Base-by-base conservation (phyloP, 2,113 vertebrate genomes). In the Polypterus bichir region DNA sequence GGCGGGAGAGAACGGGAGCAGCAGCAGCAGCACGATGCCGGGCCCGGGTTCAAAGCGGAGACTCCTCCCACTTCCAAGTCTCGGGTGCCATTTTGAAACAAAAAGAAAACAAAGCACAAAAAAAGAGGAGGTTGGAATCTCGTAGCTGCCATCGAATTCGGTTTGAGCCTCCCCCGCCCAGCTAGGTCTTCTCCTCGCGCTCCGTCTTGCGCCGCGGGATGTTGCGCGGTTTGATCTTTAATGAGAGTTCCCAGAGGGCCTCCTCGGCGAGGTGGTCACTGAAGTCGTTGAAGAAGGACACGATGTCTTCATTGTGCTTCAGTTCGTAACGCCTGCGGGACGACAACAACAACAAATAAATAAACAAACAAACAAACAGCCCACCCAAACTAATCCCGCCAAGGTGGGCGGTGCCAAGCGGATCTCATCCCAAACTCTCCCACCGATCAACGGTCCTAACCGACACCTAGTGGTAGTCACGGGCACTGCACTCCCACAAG, bases 281-380 rank as follows among this genome's bases (percentile, higher is more conserved):
- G 84, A 98, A 98, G 72, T 98, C 96, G 1, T 98, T 98, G 86
- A 98, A 98, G 83, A 98, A 98, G 0, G 74, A 93, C 59, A 98
- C 88, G 3, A 98, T 96, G 78, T 98, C 96, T 0, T 98, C 96
- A 0, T 96, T 97, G 44, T 92, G 90, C 64, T 90, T 93, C 72
- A 98, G 87, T 60, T 98, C 96, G 0, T 97, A 98, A 77, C 96
- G 94, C 73, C 94, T 98, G 84, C 27, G 27, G 27, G 27, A 27
- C 27, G 27, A 27, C 27, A 27, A 27, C 27, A 27, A 27, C 27
- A 27, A 27, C 27, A 27, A 27, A 27, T 27, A 27, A 27, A 27
- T 27, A 27, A 27, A 27, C 2, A 27, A 27, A 27, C 27, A 27
- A 27, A 27, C 2, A 27, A 27, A 27, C 27, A 27, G 27, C 27